Base-by-base conservation (phyloP, 2,888 invertebrate species). In the Diarsia brunnea region DNA sequence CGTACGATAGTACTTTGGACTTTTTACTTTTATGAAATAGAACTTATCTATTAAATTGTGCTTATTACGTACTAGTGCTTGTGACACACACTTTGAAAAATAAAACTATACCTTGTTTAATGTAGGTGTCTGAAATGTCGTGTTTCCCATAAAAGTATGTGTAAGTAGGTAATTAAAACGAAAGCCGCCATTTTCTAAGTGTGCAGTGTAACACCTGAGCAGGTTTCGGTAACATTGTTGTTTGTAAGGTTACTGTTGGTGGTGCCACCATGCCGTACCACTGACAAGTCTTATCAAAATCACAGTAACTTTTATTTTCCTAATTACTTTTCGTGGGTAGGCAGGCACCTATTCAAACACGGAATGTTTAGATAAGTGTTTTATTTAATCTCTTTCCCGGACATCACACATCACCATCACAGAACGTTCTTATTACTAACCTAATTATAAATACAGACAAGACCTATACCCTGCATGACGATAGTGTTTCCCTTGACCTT, bases 341-440 rank as follows among this genome's bases (percentile, higher is more conserved):
- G 31, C 31, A 38, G 47, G 14, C 19, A 31, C 31, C 10, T 60
- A 43, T 43, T 63, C 24, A 63, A 61, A 73, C 45, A 74, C 21
- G 16, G 21, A 63, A 63, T 73, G 21, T 19, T 63, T 45, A 16
- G 19, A 72, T 45, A 38, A 60, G 27, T 51, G 27, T 61, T 72
- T 72, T 55, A 72, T 58, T 73, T 51, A 24, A 76, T 75, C 53
- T 69, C 45, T 27, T 58, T 63, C 53, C 38, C 31, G 24, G 21
- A 38, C 53, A 75, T 12, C 47, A 21, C 27, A 73, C 21, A 72
- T 10, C 27, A 24, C 7, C 19, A 72, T 27, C 38, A 45, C 4
- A 27, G 55, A 58, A 58, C 2, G 16, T 38, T 61, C n/a, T 19
- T 53, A 75, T 27, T 69, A 51, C 2, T 3, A 31, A 61, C 21